Percentiles rank a stretch among this genome's conserved stretches.
Conservation (phyloP, 1,140 invertebrate species). For the Ips typographus region DNA sequence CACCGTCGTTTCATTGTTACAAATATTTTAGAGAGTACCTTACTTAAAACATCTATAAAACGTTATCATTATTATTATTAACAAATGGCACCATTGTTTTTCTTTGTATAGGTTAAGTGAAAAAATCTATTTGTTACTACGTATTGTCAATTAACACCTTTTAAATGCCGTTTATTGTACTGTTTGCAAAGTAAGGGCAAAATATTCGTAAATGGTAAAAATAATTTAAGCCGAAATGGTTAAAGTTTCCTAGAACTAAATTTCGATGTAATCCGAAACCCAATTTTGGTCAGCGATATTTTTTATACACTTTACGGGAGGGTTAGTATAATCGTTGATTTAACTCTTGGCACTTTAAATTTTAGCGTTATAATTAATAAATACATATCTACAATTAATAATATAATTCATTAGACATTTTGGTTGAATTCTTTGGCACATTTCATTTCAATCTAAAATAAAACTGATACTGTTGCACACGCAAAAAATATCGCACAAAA, state of each 20-base stretch:
- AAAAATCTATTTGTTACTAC: conserved; percentile 50
- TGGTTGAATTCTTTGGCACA: not conserved
- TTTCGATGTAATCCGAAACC: conserved; percentile 18
- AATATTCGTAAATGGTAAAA: no score
- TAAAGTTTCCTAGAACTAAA: conserved; percentile 1
- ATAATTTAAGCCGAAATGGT: not conserved
- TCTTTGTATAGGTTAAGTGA: conserved; percentile 52
- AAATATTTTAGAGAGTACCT: conserved; percentile 25
- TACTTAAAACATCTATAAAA: conserved; percentile 48
- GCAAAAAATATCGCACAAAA: not conserved
- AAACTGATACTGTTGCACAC: not conserved
- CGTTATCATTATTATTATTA: conserved; percentile 48
- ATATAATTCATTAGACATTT: not conserved
- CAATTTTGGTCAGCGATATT: not conserved
- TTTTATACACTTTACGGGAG: conserved; percentile 1
- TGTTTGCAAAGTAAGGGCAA: conserved; percentile 47
- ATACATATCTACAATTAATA: conserved; percentile 22
- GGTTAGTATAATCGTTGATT: conserved; percentile 9
- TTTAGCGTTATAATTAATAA: conserved; percentile 1
- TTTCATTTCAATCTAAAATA: not conserved
- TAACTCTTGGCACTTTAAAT: conserved; percentile 11
- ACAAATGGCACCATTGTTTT: conserved; percentile 52
- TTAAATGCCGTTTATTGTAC: conserved; percentile 50
- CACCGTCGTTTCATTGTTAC: conserved; percentile 36
- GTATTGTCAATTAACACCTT: conserved; percentile 52